Evolutionary conservation across 2,113 vertebrate genomes (phyloP).

Genomic region (Austrofundulus limnaeus): DNA sequence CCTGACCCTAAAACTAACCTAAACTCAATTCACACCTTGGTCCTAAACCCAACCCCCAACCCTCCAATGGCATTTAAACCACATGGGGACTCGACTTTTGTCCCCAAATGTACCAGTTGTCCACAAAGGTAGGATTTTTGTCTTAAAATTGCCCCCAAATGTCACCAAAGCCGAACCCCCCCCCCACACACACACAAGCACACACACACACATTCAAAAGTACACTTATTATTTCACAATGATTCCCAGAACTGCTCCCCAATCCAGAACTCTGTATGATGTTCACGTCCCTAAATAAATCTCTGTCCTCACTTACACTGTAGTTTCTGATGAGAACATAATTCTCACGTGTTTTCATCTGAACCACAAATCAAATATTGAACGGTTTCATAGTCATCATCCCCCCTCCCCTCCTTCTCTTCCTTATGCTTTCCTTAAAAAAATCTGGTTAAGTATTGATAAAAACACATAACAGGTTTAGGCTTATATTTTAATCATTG

Average conservation of each 20-base stretch:
- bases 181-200: slow-evolving; percentile 16
- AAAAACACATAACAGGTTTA: too few species aligned
- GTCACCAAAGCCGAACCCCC: too few species aligned
- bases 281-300: slow-evolving; percentile 43
- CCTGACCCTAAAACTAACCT: too few species aligned
- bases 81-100: too few species aligned
- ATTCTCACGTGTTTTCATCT: background rate
- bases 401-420: background rate
- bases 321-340: slow-evolving; percentile 33
- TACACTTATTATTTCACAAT: slow-evolving; percentile 1
- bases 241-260: slow-evolving; percentile 35
- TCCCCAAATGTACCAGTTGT: too few species aligned
- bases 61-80: too few species aligned
- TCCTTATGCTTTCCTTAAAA: background rate
- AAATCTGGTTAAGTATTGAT: slow-evolving; percentile 20
- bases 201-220: slow-evolving; percentile 10
- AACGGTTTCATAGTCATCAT: background rate
- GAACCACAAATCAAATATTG: slow-evolving; percentile 8
- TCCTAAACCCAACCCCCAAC: too few species aligned
- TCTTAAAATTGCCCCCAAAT: too few species aligned
- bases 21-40: slow-evolving; percentile 15
- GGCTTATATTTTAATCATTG: too few species aligned
- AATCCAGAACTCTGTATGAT: slow-evolving; percentile 24
- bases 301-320: slow-evolving; percentile 17
- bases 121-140: too few species aligned